Evolutionary conservation across 2,113 vertebrate genomes (phyloP).

Genomic region (Hystrix brachyura): DNA sequence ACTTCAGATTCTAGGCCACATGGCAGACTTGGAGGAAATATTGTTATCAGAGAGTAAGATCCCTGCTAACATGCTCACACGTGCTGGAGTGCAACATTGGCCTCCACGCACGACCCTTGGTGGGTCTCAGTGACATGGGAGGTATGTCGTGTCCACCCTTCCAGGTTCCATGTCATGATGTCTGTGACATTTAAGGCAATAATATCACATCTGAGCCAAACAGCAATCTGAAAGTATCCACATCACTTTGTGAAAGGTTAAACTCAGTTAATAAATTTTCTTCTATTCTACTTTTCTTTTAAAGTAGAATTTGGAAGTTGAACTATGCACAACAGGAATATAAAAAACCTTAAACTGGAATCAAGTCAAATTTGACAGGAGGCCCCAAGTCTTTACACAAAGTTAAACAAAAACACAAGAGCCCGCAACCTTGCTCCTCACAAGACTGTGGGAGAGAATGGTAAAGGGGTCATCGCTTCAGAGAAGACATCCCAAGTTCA

Average conservation of each 20-base stretch:
- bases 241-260: no score
- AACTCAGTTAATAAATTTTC: background rate
- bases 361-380: background rate
- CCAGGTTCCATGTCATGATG: no score
- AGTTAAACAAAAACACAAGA: background rate
- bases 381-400: background rate
- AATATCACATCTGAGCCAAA: background rate
- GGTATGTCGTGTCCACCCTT: background rate
- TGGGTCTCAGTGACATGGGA: accelerated
- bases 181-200: background rate
- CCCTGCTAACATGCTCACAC: accelerated
- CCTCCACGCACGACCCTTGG: accelerated
- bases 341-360: background rate
- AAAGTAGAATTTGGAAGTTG: background rate
- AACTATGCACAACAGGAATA: background rate
- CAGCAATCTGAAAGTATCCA: background rate
- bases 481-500: background rate
- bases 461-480: accelerated
- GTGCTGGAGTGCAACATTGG: accelerated
- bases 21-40: background rate
- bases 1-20: background rate
- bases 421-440: background rate
- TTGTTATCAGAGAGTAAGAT: background rate
- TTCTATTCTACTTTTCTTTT: background rate
- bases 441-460: background rate